These are phyloP conservation scores for Eristalis intricaria DNA, from an alignment of 2,888 invertebrate genomes.

Conservation along the genomic window DNA sequence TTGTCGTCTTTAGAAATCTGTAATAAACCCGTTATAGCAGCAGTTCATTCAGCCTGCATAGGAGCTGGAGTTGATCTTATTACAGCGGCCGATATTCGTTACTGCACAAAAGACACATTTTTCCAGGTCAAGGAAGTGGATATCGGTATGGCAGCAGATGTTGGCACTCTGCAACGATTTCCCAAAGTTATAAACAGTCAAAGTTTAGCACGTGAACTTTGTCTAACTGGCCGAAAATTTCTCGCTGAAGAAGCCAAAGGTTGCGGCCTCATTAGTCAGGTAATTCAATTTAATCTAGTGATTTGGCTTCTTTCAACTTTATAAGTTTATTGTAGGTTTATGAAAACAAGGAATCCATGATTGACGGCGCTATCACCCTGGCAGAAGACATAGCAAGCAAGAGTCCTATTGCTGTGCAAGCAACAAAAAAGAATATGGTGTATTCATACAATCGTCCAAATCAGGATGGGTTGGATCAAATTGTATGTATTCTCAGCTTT, in stretches of 20 bases:
- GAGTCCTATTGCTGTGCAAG: conserved; percentile 97
- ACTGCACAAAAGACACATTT: conserved; percentile 93
- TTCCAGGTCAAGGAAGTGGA: conserved; percentile 95
- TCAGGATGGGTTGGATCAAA: conserved; percentile 93
- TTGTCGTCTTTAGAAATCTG: conserved; percentile 93
- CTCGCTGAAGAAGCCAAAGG: conserved; percentile 89
- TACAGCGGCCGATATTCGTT: conserved; percentile 94
- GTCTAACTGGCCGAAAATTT: conserved; percentile 92
- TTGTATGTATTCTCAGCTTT: conserved; percentile 85
- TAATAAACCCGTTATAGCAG: conserved; percentile 93
- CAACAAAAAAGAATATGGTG: conserved; percentile 91
- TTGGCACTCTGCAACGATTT: conserved; percentile 95
- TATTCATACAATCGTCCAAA: conserved; percentile 94
- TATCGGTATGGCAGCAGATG: conserved; percentile 96
- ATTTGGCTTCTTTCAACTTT: not conserved
- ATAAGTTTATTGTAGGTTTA: conserved; percentile 73
- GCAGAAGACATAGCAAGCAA: conserved; percentile 92
- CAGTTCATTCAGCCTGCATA: conserved; percentile 93
- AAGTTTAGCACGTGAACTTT: conserved; percentile 93
- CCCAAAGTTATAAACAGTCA: conserved; percentile 94
- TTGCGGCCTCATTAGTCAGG: conserved; percentile 91
- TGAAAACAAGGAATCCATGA: conserved; percentile 81
- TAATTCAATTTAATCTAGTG: conserved; percentile 80
- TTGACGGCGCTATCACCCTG: conserved; percentile 87
- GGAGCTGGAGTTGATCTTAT: conserved; percentile 96